Percentiles rank a stretch among this genome's conserved stretches.
phyloP scores from a whole-genome alignment of 2,797 vertebrate species.

The Danio kyathit region DNA sequence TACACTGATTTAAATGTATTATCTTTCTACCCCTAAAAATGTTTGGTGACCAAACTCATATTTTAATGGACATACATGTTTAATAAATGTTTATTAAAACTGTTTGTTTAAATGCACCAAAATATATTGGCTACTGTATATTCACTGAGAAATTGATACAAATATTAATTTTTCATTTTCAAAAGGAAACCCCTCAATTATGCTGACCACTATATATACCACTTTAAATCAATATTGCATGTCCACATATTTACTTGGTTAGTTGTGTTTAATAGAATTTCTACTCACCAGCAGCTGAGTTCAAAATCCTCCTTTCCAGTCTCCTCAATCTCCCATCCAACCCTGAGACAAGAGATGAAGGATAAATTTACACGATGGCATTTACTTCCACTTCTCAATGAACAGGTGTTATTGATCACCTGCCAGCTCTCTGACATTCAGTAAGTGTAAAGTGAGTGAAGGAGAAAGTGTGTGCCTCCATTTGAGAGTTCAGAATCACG shows the following conservation, averaged over 20 bases:
- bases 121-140: too few species aligned
- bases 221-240: background rate
- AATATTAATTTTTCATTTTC: too few species aligned
- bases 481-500: background rate
- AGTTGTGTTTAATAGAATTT: background rate
- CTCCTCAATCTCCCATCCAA: background rate
- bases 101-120: too few species aligned
- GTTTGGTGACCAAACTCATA: too few species aligned
- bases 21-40: too few species aligned
- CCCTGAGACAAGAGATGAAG: slow-evolving; percentile 17
- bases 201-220: too few species aligned
- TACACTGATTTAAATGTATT: too few species aligned
- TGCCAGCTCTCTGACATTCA: slow-evolving; percentile 29
- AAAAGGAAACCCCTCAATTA: too few species aligned
- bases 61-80: too few species aligned
- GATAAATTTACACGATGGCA: slow-evolving; percentile 15
- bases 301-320: background rate
- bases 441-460: slow-evolving; percentile 14
- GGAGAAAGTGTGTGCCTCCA: background rate
- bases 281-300: background rate
- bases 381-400: slow-evolving; percentile 29
- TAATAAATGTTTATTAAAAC: too few species aligned
- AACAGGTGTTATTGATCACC: slow-evolving; percentile 36
- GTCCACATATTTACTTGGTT: background rate
- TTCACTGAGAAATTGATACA: too few species aligned